Evolutionary conservation across 2,888 invertebrate genomes (phyloP).

Genomic region (Chymomyza caudatula): DNA sequence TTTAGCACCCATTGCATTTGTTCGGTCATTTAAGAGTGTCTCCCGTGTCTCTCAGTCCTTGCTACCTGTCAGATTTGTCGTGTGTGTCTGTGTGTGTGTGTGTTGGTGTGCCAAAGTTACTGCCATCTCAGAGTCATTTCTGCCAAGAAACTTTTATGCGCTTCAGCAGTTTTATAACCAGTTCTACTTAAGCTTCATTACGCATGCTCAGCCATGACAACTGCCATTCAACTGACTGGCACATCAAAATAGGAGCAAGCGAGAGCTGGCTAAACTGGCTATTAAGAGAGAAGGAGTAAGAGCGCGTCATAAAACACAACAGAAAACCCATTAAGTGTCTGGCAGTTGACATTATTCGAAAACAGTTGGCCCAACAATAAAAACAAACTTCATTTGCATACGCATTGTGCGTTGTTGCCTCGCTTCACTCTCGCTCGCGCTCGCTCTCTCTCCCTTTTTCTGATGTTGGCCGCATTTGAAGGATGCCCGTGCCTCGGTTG

Average conservation of each 20-base stretch:
- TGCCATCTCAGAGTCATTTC: background rate
- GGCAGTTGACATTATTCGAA: conserved; percentile 64
- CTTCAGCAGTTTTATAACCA: conserved; percentile 50
- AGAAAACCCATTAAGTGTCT: conserved; percentile 68
- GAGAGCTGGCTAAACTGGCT: background rate
- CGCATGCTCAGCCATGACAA: conserved; percentile 68
- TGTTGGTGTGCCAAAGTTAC: background rate
- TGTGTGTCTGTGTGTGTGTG: background rate
- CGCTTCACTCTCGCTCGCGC: background rate
- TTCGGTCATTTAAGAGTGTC: background rate
- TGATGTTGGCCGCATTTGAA: conserved; percentile 35
- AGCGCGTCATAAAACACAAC: conserved; percentile 35
- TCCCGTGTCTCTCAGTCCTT: background rate
- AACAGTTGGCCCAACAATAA: conserved; percentile 58
- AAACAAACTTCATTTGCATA: conserved; percentile 64
- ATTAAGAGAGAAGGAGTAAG: conserved; percentile 33
- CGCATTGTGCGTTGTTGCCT: conserved; percentile 20
- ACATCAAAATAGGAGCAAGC: background rate
- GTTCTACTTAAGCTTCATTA: conserved; percentile 70
- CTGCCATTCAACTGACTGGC: conserved; percentile 24
- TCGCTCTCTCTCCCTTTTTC: conserved; percentile 12
- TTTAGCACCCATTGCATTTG: background rate
- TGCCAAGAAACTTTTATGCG: conserved; percentile 13
- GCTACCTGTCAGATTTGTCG: background rate
- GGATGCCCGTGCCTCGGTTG: conserved; percentile 40